A percentile compares a stretch with the other conserved stretches of the same genome.
phyloP scores from a whole-genome alignment of 1,140 invertebrate species.

The Batillaria attramentaria region DNA sequence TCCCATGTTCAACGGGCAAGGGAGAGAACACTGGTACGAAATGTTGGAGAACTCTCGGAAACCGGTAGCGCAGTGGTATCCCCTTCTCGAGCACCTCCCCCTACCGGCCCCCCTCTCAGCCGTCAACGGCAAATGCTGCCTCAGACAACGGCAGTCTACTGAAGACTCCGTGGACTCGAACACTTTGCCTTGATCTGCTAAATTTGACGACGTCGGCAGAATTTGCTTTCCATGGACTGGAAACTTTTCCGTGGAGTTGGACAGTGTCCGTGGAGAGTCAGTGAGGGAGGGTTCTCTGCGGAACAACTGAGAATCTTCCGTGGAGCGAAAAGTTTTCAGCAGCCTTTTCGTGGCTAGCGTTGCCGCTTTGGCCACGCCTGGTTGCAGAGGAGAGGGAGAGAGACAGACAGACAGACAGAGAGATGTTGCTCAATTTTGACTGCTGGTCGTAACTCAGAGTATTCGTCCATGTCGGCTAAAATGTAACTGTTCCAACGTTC shows the following conservation, averaged over 20 bases:
- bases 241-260: background rate
- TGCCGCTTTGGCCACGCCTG: background rate
- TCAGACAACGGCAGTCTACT: slow-evolving; percentile 52
- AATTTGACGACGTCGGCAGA: background rate
- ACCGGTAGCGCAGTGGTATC: slow-evolving; percentile 90
- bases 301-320: background rate
- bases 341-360: background rate
- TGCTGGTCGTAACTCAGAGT: too few species aligned
- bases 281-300: background rate
- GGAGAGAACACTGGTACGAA: slow-evolving; percentile 90
- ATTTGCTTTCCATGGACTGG: background rate
- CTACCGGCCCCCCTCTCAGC: slow-evolving; percentile 26
- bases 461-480: too few species aligned
- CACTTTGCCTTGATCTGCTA: background rate
- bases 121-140: slow-evolving; percentile 54
- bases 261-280: background rate
- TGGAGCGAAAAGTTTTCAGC: background rate
- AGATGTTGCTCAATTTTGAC: too few species aligned
- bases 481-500: too few species aligned
- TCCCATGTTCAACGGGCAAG: slow-evolving; percentile 82
- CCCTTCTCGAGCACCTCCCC: slow-evolving; percentile 77
- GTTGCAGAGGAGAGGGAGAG: too few species aligned
- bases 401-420: too few species aligned
- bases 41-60: slow-evolving; percentile 89
- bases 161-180: slow-evolving; percentile 47